Conservation (phyloP, 1,140 invertebrate genomes). For the Lordiphosa mommai region DNA sequence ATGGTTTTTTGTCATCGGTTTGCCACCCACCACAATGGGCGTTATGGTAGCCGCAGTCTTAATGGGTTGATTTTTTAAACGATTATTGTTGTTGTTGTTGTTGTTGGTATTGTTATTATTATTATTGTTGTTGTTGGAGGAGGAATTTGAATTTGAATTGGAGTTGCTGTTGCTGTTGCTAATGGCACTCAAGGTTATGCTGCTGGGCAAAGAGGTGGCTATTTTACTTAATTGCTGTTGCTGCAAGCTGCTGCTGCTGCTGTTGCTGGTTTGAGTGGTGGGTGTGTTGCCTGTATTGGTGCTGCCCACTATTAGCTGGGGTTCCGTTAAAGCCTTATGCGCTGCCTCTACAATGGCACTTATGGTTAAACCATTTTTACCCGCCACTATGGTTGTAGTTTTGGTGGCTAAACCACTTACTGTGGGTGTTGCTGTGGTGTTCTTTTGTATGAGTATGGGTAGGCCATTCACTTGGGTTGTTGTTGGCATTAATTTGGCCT, state of each 20-base stretch:
- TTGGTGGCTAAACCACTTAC: conserved; percentile 35
- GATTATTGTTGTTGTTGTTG: conserved; percentile 44
- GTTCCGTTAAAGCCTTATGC: conserved; percentile 38
- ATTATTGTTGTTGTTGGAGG: conserved; percentile 38
- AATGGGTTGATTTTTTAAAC: conserved; percentile 58
- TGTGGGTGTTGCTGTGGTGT: conserved; percentile 16
- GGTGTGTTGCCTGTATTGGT: conserved; percentile 84
- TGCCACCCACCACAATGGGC: conserved; percentile 67
- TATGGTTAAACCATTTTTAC: conserved; percentile 72
- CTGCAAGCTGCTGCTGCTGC: conserved; percentile 31
- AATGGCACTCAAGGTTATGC: conserved; percentile 71
- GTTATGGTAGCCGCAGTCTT: conserved; percentile 73
- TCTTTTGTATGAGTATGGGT: conserved; percentile 54
- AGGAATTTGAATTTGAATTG: too few species aligned
- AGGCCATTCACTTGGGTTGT: conserved; percentile 50
- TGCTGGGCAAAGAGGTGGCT: conserved; percentile 61
- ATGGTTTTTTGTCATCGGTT: conserved; percentile 78
- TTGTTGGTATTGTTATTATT: conserved; percentile 21
- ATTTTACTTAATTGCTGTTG: conserved; percentile 64
- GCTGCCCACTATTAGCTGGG: conserved; percentile 81
- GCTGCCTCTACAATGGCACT: conserved; percentile 71
- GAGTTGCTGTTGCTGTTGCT: conserved; percentile 19
- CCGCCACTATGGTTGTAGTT: conserved; percentile 64
- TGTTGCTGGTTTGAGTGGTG: too few species aligned
- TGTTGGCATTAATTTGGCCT: conserved; percentile 35